Conservation (phyloP, 1,140 invertebrate species). For the Aradophagus sp. region DNA sequence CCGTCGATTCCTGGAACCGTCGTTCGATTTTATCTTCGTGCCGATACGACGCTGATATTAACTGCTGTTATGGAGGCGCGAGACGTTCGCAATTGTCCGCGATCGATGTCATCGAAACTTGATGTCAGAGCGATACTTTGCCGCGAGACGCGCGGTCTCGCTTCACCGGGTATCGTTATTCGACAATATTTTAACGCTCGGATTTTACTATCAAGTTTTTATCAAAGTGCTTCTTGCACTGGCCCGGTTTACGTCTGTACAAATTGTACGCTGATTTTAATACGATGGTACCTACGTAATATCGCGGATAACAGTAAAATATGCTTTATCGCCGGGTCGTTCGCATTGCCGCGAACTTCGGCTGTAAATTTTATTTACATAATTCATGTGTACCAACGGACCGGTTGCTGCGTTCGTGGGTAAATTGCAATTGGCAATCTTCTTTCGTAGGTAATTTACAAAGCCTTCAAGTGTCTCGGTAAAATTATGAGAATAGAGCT, state of each 20-base stretch:
- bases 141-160: slow-evolving; percentile 11
- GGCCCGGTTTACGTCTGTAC: slow-evolving; percentile 14
- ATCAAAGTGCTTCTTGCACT: slow-evolving; percentile 3
- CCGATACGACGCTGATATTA: slow-evolving; percentile 50
- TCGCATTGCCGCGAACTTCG: slow-evolving; percentile 3
- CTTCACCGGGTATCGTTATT: slow-evolving; percentile 36
- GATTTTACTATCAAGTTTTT: slow-evolving; percentile 36
- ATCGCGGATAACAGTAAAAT: slow-evolving; percentile 23
- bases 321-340: slow-evolving; percentile 12
- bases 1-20: background rate
- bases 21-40: slow-evolving; percentile 42
- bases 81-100: slow-evolving; percentile 18
- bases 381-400: slow-evolving; percentile 15
- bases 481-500: no score
- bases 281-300: slow-evolving; percentile 17
- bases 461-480: no score
- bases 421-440: slow-evolving; percentile 9
- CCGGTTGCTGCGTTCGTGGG: slow-evolving; percentile 3
- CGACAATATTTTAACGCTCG: slow-evolving; percentile 29
- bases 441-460: no score
- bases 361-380: slow-evolving; percentile 17
- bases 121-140: slow-evolving; percentile 30
- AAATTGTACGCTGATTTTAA: slow-evolving; percentile 25
- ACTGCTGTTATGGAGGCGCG: slow-evolving; percentile 26
- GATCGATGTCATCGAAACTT: slow-evolving; percentile 42